Evolutionary conservation across 2,113 vertebrate species (phyloP).

Genomic region (Hippolais icterina): DNA sequence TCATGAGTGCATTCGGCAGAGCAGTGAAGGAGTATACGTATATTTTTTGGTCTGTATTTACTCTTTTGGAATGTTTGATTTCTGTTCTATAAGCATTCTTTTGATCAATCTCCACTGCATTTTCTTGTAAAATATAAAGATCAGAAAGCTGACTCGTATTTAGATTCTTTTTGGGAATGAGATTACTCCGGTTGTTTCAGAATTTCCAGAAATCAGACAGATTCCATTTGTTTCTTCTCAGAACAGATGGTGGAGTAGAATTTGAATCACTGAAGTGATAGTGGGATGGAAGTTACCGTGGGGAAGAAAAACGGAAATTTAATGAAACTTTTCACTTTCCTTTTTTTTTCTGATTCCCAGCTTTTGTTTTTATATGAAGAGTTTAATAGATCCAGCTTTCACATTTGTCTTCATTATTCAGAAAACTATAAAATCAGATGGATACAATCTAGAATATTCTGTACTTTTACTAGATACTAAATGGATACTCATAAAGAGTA

Average conservation of each 20-base stretch:
- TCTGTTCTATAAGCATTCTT: background rate
- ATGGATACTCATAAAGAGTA: background rate
- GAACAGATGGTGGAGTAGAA: constrained; percentile 54
- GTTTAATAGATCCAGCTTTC: constrained; percentile 35
- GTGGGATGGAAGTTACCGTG: constrained; percentile 21
- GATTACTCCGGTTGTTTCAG: constrained; percentile 23
- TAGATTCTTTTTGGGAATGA: background rate
- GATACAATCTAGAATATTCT: constrained; percentile 20
- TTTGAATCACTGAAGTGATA: constrained; percentile 40
- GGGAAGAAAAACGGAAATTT: background rate
- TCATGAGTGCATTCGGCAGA: background rate
- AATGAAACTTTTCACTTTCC: constrained; percentile 39
- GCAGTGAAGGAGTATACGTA: background rate
- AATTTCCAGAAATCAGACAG: constrained; percentile 33
- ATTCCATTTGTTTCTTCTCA: constrained; percentile 37
- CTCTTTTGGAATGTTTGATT: background rate
- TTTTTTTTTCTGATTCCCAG: constrained; percentile 31
- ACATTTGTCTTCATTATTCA: background rate
- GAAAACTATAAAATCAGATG: background rate
- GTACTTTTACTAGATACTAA: constrained; percentile 12
- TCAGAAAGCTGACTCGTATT: background rate
- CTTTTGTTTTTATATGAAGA: constrained; percentile 37
- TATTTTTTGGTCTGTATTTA: background rate
- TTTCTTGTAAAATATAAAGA: background rate
- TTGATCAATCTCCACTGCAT: background rate